Evolutionary conservation across 2,797 vertebrate species (phyloP), one percentile per base, ranked within the genome.

Genomic region (Anolis apletophallus): DNA sequence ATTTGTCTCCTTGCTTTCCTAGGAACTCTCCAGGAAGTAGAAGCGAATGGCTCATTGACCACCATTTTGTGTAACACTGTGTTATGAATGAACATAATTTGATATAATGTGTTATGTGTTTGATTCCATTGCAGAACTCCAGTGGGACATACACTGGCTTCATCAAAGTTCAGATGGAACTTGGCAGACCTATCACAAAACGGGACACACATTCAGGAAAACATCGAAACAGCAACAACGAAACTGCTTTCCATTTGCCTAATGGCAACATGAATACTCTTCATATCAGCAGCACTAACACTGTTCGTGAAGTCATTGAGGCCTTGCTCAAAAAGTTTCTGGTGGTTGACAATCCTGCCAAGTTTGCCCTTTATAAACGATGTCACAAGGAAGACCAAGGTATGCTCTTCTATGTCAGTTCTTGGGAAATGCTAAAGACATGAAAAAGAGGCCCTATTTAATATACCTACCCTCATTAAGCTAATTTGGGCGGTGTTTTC

Each of bases 131-230:
- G 34, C 94, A 99, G 99, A 97, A 96, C 1, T 74, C 95, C 0
- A 96, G 95, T 14, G 97, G 98, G 80, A 94, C 97, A 80, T 99
- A 99, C 94, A 99, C 99, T 26, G 99, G 99, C 91, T 99, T 99
- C 96, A 98, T 99, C 94, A 98, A 99, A 91, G 99, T 99, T 76
- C 98, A 98, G 96, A 94, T 99, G 97, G 99, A 99, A 82, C 95
- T 99, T 86, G 95, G 96, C 95, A 96, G 96, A 94, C 97, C 98
- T 0, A 97, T 98, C 95, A 98, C 97, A 26, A 96, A 98, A 88
- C 96, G 96, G 52, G 93, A 95, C 71, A 77, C 86, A 86, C 90
- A 73, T 87, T 91, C 91, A 36, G 94, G 89, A 29, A 95, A 77
- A 14, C 80, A 69, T 83, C 90, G 85, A 88, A 91, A 3, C 90